A percentile compares a stretch with the other conserved stretches of the same genome.
Evolutionary conservation across 2,888 invertebrate species (phyloP).

Genomic region (Serripes groenlandicus): DNA sequence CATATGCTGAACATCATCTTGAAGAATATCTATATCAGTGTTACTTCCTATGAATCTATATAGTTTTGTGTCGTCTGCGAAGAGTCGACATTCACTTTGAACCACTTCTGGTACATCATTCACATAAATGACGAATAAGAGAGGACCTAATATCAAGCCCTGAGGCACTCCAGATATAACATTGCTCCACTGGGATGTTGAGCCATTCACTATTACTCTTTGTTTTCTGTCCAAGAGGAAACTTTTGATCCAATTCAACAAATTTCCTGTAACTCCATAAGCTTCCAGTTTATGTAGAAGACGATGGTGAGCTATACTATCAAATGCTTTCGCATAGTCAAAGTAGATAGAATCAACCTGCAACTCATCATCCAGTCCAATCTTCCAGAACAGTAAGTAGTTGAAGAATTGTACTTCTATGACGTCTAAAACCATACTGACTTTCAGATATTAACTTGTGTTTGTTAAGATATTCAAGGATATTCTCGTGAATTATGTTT

Average conservation of each 20-base stretch:
- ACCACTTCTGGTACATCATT: constrained; percentile 41
- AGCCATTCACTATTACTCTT: constrained; percentile 26
- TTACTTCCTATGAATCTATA: background rate
- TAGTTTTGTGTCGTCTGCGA: constrained; percentile 55
- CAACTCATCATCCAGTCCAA: background rate
- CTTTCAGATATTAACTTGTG: background rate
- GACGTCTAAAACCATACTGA: background rate
- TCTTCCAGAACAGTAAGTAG: background rate
- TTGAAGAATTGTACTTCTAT: constrained; percentile 14
- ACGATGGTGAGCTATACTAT: constrained; percentile 30
- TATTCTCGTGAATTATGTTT: background rate
- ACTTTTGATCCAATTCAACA: constrained; percentile 33
- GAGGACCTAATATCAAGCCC: constrained; percentile 48
- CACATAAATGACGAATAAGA: constrained; percentile 36
- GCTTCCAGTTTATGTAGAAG: constrained; percentile 34
- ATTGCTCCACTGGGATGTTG: constrained; percentile 31
- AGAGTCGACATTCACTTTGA: constrained; percentile 11
- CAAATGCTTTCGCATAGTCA: constrained; percentile 41
- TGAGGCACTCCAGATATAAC: constrained; percentile 55
- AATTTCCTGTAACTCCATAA: constrained; percentile 30
- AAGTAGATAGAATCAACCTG: constrained; percentile 1
- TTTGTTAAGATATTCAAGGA: background rate
- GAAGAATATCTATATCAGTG: background rate
- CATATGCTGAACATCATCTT: constrained; percentile 12
- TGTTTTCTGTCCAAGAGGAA: constrained; percentile 40